A percentile compares a stretch with the other conserved stretches of the same genome.
Evolutionary conservation across 1,140 invertebrate genomes (phyloP).

Genomic region (Trinorchestia longiramus): DNA sequence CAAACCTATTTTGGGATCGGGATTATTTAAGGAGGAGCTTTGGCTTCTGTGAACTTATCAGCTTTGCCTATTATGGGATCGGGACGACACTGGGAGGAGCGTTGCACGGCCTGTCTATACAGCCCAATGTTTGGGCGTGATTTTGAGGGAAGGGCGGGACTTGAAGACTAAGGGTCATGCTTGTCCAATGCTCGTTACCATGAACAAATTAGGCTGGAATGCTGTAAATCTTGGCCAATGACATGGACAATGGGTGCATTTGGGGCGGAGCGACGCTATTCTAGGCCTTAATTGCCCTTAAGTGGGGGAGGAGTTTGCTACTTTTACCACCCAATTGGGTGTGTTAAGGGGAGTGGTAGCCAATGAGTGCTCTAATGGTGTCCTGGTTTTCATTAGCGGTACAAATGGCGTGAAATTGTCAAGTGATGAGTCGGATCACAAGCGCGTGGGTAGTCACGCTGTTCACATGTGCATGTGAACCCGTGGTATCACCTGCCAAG

Average conservation of each 20-base stretch:
- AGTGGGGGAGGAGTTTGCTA: slow-evolving; percentile 46
- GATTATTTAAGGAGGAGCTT: slow-evolving; percentile 10
- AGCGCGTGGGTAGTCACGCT: slow-evolving; percentile 17
- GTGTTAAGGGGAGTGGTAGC: slow-evolving; percentile 53
- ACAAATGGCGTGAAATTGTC: slow-evolving; percentile 67
- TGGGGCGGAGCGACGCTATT: slow-evolving; percentile 51
- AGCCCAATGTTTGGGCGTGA: slow-evolving; percentile 43
- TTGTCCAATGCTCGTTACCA: slow-evolving; percentile 53
- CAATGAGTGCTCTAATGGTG: slow-evolving; percentile 62
- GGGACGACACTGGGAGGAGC: background rate
- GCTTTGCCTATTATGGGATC: background rate
- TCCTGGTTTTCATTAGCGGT: slow-evolving; percentile 67
- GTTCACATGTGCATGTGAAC: background rate
- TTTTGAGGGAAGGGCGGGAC: slow-evolving; percentile 38
- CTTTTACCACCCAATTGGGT: slow-evolving; percentile 51
- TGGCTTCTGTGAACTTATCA: background rate
- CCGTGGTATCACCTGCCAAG: background rate
- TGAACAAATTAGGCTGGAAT: slow-evolving; percentile 49
- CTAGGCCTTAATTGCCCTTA: slow-evolving; percentile 41
- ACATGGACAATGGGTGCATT: slow-evolving; percentile 48
- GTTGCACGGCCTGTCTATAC: background rate
- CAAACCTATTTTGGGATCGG: background rate
- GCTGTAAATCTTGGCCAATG: slow-evolving; percentile 54
- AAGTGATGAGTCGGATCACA: slow-evolving; percentile 64
- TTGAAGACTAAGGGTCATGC: slow-evolving; percentile 19